phyloP scores from a whole-genome alignment of 2,888 invertebrate genomes.

The Homarus gammarus region DNA sequence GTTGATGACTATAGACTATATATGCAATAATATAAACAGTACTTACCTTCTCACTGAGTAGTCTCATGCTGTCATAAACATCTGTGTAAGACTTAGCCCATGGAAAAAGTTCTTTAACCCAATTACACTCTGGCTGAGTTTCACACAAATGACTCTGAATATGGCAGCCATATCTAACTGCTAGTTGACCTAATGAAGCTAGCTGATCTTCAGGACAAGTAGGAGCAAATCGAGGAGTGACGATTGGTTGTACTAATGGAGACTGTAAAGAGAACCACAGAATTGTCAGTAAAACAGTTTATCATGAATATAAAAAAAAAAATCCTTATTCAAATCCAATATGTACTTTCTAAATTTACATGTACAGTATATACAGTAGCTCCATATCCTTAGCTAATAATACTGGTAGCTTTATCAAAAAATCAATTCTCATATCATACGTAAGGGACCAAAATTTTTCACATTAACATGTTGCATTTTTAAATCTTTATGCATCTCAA shows the following conservation, averaged over 20 bases:
- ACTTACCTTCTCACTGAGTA: conserved; percentile 82
- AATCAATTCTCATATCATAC: too few relatives aligned
- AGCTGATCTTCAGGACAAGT: conserved; percentile 88
- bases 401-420: too few relatives aligned
- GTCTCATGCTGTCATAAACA: conserved; percentile 87
- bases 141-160: conserved; percentile 93
- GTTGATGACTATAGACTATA: too few relatives aligned
- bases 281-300: background rate
- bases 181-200: conserved; percentile 84
- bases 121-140: conserved; percentile 86
- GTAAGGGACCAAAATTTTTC: too few relatives aligned
- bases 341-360: background rate
- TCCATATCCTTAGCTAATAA: too few relatives aligned
- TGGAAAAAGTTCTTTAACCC: conserved; percentile 83
- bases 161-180: conserved; percentile 84
- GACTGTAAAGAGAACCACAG: conserved; percentile 53
- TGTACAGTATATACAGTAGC: too few relatives aligned
- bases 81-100: conserved; percentile 84
- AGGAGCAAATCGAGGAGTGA: conserved; percentile 91
- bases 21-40: too few relatives aligned
- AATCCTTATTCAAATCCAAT: background rate
- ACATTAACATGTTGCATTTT: too few relatives aligned
- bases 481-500: too few relatives aligned
- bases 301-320: background rate
- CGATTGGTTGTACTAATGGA: conserved; percentile 86